Conservation (phyloP, 1,140 invertebrate genomes). For the Leptoteleia sp. region DNA sequence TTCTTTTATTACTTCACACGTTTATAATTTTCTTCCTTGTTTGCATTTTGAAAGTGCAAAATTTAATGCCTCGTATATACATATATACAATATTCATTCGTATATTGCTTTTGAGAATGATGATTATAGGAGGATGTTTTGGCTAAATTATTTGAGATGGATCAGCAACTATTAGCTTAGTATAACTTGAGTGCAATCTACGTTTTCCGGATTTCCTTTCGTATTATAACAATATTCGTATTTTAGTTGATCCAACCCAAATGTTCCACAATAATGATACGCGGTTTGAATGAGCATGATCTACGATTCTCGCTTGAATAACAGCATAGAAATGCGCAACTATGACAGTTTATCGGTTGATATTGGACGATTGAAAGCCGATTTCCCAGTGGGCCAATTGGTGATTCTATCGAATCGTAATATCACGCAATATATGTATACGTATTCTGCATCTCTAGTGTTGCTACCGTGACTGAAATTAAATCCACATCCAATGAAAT, state of each 20-base stretch:
- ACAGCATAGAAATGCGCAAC: conserved; percentile 38
- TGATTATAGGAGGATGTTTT: no score
- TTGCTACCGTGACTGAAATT: not conserved
- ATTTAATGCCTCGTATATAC: no score
- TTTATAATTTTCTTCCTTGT: no score
- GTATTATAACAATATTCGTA: conserved; percentile 13
- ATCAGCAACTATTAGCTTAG: not conserved
- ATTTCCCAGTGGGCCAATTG: conserved; percentile 75
- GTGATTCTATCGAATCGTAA: conserved; percentile 74
- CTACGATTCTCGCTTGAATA: conserved; percentile 45
- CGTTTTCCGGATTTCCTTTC: conserved; percentile 23
- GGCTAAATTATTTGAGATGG: not conserved
- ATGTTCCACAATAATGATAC: conserved; percentile 40
- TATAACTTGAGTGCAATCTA: conserved; percentile 5
- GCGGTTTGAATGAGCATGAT: conserved; percentile 39
- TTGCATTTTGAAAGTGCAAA: no score
- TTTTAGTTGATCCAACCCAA: conserved; percentile 29
- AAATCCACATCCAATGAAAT: conserved; percentile 4
- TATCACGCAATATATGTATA: conserved; percentile 68
- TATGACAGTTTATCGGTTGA: conserved; percentile 65
- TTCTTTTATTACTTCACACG: no score
- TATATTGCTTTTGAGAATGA: no score
- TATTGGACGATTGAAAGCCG: conserved; percentile 76
- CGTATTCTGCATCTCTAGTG: conserved; percentile 29
- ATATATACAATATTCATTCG: no score